Evolutionary conservation across 1,140 invertebrate genomes (phyloP), one percentile per base, ranked within the genome.

Genomic region (Apis florea): DNA sequence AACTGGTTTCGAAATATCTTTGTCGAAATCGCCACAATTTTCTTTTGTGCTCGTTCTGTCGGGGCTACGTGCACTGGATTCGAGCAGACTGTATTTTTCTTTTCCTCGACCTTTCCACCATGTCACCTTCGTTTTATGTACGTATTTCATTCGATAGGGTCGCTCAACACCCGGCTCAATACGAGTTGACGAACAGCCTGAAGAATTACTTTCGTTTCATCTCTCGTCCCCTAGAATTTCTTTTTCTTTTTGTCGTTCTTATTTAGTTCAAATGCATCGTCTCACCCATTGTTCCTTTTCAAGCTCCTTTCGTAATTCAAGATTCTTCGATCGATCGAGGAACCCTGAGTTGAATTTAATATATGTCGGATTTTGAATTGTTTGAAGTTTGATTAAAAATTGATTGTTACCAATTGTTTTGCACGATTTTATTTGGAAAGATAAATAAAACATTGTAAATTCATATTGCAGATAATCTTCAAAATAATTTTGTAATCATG

Each of bases 161-260:
- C 73, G 31, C 26, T 13, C 78, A 56, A 76, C 73, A 76, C 74
- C 74, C 82, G 31, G 68, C 75, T 84, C 71, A 82, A 87, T 87
- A 78, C 78, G 70, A 87, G 69, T 61, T 73, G 82, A 79, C 69
- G 73, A 76, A 83, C 74, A 72, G 61, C 78, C 64, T 70, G 54
- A 87, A 26, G 78, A 87, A 87, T 87, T 87, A 84, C 86, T 87
- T 87, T 84, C 85, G 82, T 87, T 84, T 81, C 82, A 84, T 82
- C 70, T 77, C 70, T 78, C 66, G 51, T 63, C 58, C 21, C 73
- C 24, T 31, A 24, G 66, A 31, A 24, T 58, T 31, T 40, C 31
- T 15, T 4, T 13, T n/a, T 13, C n/a, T 31, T n/a, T 56, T 68
- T 40, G 24, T 12, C 56, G 15, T 67, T 24, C 1, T 31, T 31